Evolutionary conservation across 2,888 invertebrate species (phyloP).

Genomic region (Platycheirus albimanus): DNA sequence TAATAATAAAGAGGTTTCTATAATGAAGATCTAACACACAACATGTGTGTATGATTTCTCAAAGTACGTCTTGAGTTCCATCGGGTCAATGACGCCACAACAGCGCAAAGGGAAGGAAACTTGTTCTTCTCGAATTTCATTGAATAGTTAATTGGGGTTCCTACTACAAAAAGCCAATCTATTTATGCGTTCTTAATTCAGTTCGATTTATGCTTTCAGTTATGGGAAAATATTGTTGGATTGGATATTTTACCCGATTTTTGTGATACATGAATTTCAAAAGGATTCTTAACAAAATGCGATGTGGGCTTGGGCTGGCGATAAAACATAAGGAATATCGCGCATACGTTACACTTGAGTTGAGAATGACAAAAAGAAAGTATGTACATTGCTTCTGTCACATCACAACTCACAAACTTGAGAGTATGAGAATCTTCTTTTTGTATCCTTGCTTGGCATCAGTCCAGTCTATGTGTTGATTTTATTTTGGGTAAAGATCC

Average conservation of each 20-base stretch:
- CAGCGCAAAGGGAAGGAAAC: conserved; percentile 24
- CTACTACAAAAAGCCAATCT: conserved; percentile 50
- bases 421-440: conserved; percentile 2
- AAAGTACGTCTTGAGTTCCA: conserved; percentile 6
- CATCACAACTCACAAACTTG: no score
- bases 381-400: no score
- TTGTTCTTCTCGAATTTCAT: conserved; percentile 34
- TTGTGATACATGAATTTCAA: conserved; percentile 13
- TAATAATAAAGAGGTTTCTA: conserved; percentile 11
- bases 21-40: conserved; percentile 36
- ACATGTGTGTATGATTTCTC: conserved; percentile 7
- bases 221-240: conserved; percentile 31
- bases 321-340: background rate
- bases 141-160: conserved; percentile 61
- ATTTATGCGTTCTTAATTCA: conserved; percentile 36
- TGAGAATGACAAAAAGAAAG: conserved; percentile 47
- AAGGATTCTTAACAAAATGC: conserved; percentile 24
- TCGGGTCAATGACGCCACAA: conserved; percentile 8
- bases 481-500: conserved; percentile 43
- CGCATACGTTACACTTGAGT: conserved; percentile 48
- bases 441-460: background rate
- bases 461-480: background rate
- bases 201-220: conserved; percentile 27
- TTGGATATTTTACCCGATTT: no score
- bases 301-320: background rate